These are phyloP conservation scores for Lemur catta DNA, from an alignment of 2,797 vertebrate species.

Conservation along the genomic window DNA sequence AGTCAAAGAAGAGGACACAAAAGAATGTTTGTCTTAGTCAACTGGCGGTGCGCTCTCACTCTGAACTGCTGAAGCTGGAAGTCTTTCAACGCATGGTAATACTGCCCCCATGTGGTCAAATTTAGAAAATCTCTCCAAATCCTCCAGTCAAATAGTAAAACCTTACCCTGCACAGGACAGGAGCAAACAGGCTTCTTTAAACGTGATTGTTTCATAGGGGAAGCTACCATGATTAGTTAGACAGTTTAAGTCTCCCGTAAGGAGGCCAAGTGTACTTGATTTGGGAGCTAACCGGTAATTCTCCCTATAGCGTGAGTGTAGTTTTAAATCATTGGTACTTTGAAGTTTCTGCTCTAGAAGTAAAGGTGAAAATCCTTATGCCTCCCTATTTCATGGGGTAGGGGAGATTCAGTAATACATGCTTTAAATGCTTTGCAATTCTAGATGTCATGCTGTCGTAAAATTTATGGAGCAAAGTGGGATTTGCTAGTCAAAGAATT, in stretches of 20 bases:
- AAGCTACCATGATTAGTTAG: neutral
- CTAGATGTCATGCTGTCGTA: neutral
- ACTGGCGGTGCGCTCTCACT: neutral
- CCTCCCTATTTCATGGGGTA: neutral
- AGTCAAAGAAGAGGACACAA: constrained; percentile 14
- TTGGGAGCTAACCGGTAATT: neutral
- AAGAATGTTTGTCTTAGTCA: constrained; percentile 50
- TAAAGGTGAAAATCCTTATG: neutral
- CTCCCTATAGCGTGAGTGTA: neutral
- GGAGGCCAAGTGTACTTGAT: neutral
- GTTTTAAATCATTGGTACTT: neutral
- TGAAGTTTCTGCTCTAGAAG: neutral
- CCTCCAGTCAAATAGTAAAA: neutral
- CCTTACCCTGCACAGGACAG: accelerated
- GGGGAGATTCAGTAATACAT: neutral
- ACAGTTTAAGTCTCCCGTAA: neutral
- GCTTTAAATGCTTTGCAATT: neutral
- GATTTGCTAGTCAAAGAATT: neutral
- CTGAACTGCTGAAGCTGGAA: neutral
- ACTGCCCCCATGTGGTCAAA: constrained; percentile 79
- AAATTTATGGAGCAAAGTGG: neutral
- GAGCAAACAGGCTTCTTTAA: neutral
- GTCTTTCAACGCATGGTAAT: constrained; percentile 72
- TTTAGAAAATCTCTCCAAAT: constrained; percentile 13
- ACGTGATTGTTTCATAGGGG: neutral